Conservation (phyloP, 1,140 invertebrate species). For the Ceratina japonica region DNA sequence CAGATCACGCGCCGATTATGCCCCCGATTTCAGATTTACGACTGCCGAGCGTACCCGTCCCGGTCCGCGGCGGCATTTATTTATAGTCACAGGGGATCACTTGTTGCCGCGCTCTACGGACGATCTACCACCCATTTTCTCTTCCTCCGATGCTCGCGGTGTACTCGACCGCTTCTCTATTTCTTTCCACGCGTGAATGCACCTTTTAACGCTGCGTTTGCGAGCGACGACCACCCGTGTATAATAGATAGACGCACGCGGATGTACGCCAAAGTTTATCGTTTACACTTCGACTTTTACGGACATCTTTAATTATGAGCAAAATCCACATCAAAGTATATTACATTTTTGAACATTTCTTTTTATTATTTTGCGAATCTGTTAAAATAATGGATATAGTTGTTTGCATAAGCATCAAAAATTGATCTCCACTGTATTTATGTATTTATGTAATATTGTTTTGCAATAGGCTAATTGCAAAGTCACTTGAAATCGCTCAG, state of each 20-base stretch:
- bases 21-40: slow-evolving; percentile 66
- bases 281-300: no score
- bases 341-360: no score
- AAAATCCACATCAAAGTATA: no score
- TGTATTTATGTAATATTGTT: no score
- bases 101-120: slow-evolving; percentile 29
- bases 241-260: slow-evolving; percentile 1
- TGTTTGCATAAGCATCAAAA: no score
- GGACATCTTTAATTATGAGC: no score
- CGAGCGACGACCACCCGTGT: slow-evolving; percentile 42
- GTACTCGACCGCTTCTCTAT: background rate
- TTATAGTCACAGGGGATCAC: slow-evolving; percentile 67
- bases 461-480: no score
- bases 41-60: slow-evolving; percentile 44
- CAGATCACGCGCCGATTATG: slow-evolving; percentile 68
- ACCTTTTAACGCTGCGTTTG: slow-evolving; percentile 44
- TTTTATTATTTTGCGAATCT: no score
- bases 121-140: background rate
- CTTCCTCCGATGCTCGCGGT: background rate
- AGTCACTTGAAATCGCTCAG: no score
- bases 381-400: no score
- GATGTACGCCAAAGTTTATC: no score
- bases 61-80: slow-evolving; percentile 59
- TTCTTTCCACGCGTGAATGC: slow-evolving; percentile 41
- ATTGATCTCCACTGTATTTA: no score